These are phyloP conservation scores for Drosophila sproati DNA, from an alignment of 1,140 invertebrate genomes.

Conservation along the genomic window DNA sequence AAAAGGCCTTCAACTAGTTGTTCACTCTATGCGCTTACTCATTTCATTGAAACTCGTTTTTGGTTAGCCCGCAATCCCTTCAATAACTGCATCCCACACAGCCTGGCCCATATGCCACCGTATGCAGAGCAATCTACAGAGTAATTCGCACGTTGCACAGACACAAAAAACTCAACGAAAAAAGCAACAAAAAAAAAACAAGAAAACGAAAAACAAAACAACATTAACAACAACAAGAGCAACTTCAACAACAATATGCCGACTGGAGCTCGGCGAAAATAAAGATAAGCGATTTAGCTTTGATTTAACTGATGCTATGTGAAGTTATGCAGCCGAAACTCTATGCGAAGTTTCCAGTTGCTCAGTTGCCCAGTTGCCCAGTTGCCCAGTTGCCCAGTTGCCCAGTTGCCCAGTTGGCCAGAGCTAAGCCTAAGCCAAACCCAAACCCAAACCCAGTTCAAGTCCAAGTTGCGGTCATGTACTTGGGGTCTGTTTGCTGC, in stretches of 20 bases:
- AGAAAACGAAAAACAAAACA: too few relatives aligned
- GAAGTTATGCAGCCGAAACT: conserved; percentile 63
- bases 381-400: too few relatives aligned
- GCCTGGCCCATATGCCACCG: conserved; percentile 43
- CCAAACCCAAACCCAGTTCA: conserved; percentile 5
- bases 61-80: background rate
- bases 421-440: background rate
- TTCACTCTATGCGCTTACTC: background rate
- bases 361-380: too few relatives aligned
- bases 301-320: conserved; percentile 80
- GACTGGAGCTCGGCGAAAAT: conserved; percentile 52
- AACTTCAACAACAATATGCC: conserved; percentile 57
- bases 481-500: conserved; percentile 23
- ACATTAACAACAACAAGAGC: conserved; percentile 32
- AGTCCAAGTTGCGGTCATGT: conserved; percentile 27
- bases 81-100: background rate
- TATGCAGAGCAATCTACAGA: conserved; percentile 34
- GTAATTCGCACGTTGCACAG: conserved; percentile 64
- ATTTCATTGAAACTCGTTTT: conserved; percentile 22
- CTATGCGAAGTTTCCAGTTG: conserved; percentile 15
- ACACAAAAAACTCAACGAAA: conserved; percentile 10
- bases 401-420: too few relatives aligned
- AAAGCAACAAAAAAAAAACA: too few relatives aligned
- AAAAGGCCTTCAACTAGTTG: too few relatives aligned
- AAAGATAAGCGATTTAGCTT: conserved; percentile 77